phyloP scores from a whole-genome alignment of 2,888 invertebrate species.

The Vesta saturnalis region DNA sequence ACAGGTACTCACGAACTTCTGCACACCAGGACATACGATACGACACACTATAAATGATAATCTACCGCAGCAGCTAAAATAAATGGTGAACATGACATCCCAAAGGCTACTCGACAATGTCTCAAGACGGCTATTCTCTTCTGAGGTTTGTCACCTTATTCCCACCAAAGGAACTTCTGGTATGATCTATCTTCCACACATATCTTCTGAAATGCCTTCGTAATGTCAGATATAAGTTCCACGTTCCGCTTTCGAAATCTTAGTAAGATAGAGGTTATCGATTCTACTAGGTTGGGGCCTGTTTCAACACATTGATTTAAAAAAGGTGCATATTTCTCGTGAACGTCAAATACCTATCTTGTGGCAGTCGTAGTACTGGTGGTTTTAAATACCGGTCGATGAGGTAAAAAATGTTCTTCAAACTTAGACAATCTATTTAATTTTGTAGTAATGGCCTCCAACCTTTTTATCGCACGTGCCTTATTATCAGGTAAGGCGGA shows the following conservation, averaged over 20 bases:
- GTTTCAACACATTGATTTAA: background rate
- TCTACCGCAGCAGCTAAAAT: background rate
- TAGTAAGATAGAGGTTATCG: background rate
- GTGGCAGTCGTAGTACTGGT: background rate
- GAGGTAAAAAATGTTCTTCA: background rate
- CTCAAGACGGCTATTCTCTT: background rate
- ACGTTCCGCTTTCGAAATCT: too few species aligned
- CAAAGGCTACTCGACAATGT: background rate
- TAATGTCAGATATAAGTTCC: too few species aligned
- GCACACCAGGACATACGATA: background rate
- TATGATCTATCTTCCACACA: background rate
- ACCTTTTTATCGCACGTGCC: background rate
- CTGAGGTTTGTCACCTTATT: background rate
- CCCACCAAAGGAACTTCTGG: too few species aligned
- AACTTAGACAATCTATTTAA: background rate
- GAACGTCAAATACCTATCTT: background rate
- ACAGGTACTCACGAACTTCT: background rate
- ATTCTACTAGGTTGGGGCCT: too few species aligned
- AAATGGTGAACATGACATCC: too few species aligned
- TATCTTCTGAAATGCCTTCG: background rate
- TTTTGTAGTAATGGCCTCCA: background rate
- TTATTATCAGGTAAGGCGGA: background rate
- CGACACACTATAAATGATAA: background rate
- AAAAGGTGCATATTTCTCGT: background rate
- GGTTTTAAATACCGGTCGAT: background rate